A percentile compares a stretch with the other conserved stretches of the same genome.
Conservation (phyloP, 2,113 vertebrate species). For the Vanacampus margaritifer region DNA sequence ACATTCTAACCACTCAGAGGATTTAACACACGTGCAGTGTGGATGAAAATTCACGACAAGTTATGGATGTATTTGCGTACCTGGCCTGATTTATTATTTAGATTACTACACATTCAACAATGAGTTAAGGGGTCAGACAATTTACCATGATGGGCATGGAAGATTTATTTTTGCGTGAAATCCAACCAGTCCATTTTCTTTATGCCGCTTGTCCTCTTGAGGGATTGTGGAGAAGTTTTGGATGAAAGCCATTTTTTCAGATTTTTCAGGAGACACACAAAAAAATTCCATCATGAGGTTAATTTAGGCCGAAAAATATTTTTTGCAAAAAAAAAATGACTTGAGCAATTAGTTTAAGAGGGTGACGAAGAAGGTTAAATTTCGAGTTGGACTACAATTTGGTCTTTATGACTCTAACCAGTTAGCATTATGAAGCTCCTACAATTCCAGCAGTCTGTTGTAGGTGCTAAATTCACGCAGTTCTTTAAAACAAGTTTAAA, state of each 20-base stretch:
- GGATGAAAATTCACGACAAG: background rate
- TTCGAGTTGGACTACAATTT: too few relatives aligned
- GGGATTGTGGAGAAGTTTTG: background rate
- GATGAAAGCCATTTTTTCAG: too few relatives aligned
- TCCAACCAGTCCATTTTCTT: background rate
- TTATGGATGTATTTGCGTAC: background rate
- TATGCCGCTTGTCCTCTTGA: background rate
- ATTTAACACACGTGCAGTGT: background rate
- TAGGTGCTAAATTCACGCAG: background rate
- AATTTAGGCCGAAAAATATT: too few relatives aligned
- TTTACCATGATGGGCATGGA: background rate
- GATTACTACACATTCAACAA: background rate
- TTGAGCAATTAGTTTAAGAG: too few relatives aligned
- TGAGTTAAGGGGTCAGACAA: background rate
- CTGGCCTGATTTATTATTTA: background rate
- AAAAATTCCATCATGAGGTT: too few relatives aligned
- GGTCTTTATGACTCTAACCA: background rate
- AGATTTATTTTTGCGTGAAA: background rate
- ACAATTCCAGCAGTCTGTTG: background rate
- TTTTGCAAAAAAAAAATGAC: too few relatives aligned
- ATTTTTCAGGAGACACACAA: too few relatives aligned
- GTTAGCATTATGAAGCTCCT: background rate
- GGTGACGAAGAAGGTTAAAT: too few relatives aligned
- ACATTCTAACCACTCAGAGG: constrained; percentile 6
- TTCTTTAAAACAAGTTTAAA: constrained; percentile 31